These are phyloP conservation scores for Natator depressus DNA, from an alignment of 2,113 vertebrate species.

Conservation along the genomic window DNA sequence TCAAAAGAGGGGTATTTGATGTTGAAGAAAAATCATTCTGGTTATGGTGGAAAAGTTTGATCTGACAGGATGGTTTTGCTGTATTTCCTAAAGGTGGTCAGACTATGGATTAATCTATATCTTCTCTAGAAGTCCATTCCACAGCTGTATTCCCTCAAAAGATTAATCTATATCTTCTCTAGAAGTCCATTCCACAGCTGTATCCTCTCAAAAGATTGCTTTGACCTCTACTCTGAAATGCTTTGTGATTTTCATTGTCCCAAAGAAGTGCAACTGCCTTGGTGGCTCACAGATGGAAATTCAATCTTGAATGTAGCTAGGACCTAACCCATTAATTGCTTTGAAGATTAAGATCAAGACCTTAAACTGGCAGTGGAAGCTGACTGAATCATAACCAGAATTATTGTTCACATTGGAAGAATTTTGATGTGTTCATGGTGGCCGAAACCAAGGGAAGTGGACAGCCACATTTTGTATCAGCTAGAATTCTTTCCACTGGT, in stretches of 20 bases:
- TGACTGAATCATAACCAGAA: neutral
- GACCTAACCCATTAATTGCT: neutral
- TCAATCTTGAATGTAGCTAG: neutral
- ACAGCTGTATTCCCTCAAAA: neutral
- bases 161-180: neutral
- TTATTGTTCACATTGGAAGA: neutral
- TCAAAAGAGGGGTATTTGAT: neutral
- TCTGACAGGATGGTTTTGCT: neutral
- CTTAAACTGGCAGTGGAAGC: neutral
- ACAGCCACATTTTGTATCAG: neutral
- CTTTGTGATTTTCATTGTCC: neutral
- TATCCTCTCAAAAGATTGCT: neutral
- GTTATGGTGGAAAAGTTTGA: neutral
- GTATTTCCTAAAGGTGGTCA: neutral
- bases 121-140: neutral
- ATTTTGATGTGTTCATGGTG: neutral
- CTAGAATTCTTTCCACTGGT: neutral
- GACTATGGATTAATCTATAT: neutral
- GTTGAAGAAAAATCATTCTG: neutral
- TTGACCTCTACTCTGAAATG: neutral
- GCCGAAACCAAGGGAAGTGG: neutral
- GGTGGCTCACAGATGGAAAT: neutral
- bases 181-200: neutral
- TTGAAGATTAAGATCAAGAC: neutral
- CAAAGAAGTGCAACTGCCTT: neutral